A percentile compares a stretch with the other conserved stretches of the same genome.
Evolutionary conservation across 2,113 vertebrate genomes (phyloP).

Genomic region (Motacilla alba): DNA sequence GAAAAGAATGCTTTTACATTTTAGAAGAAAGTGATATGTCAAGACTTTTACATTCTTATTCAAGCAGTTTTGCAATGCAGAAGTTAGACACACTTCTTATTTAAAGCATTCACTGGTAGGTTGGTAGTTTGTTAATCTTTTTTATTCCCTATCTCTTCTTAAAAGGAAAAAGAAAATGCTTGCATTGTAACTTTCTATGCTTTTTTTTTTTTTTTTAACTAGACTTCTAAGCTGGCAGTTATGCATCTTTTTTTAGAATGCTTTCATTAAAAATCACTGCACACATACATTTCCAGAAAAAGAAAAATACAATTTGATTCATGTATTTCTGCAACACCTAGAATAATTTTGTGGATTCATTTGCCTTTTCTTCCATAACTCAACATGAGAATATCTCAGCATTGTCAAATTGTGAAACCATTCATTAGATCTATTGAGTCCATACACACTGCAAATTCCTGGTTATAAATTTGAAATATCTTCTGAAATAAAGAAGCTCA

Average conservation of each 20-base stretch:
- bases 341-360: not conserved
- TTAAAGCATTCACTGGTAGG: not conserved
- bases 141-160: constrained; percentile 31
- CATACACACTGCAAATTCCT: not conserved
- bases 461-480: constrained; percentile 44
- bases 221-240: not conserved
- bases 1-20: not conserved
- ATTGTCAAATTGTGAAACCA: not conserved
- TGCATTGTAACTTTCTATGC: not conserved
- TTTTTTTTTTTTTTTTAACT: not conserved
- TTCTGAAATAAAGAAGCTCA: not conserved
- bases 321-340: not conserved
- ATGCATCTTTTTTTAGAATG: not conserved
- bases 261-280: constrained; percentile 34
- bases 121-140: not conserved
- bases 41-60: constrained; percentile 3
- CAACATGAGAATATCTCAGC: not conserved
- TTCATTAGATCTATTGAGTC: constrained; percentile 27
- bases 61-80: constrained; percentile 10
- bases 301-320: not conserved
- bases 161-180: constrained; percentile 26
- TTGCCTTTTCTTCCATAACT: not conserved
- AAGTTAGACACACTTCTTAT: not conserved
- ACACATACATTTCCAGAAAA: not conserved
- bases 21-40: constrained; percentile 1